Percentiles rank a stretch among this genome's conserved stretches.
These are phyloP conservation scores for Rugalucina vietnamica DNA, from an alignment of 2,888 invertebrate species.

Conservation along the genomic window DNA sequence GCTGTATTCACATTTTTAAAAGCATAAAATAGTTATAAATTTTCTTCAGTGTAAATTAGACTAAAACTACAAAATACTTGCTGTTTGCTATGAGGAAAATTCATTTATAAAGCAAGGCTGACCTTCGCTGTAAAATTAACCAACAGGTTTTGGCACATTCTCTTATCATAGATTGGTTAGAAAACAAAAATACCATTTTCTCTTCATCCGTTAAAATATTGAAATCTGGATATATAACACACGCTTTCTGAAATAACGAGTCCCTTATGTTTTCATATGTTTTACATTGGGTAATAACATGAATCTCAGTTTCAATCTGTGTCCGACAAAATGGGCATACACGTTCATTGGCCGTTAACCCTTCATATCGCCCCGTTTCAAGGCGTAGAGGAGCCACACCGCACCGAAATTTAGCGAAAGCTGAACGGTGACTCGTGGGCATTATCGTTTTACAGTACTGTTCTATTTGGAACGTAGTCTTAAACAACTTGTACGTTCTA, in stretches of 20 bases:
- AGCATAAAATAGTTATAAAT: no score
- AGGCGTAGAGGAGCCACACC: conserved; percentile 20
- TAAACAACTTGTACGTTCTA: conserved; percentile 9
- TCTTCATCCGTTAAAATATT: conserved; percentile 5
- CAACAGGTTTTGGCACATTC: conserved; percentile 1
- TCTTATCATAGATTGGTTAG: conserved; percentile 8
- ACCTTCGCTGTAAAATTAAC: background rate
- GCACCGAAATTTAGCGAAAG: conserved; percentile 25
- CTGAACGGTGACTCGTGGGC: conserved; percentile 8
- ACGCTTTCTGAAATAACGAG: conserved; percentile 3
- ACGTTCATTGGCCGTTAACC: conserved; percentile 9
- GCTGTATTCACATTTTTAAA: no score
- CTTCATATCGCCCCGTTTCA: conserved; percentile 27
- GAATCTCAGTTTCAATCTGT: conserved; percentile 9
- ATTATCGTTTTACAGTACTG: background rate
- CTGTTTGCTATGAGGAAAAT: no score
- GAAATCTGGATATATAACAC: background rate
- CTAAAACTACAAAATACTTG: no score
- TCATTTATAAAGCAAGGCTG: background rate
- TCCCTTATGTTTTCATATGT: background rate
- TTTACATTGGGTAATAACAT: background rate
- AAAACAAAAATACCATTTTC: conserved; percentile 2
- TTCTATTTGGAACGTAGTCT: conserved; percentile 4
- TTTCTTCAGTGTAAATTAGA: no score
- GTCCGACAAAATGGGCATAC: conserved; percentile 10